Percentiles rank a stretch among this genome's conserved stretches.
These are phyloP conservation scores for Geodia barretti DNA, from an alignment of 37 sponge, comb jelly and placozoan genomes.

Conservation along the genomic window DNA sequence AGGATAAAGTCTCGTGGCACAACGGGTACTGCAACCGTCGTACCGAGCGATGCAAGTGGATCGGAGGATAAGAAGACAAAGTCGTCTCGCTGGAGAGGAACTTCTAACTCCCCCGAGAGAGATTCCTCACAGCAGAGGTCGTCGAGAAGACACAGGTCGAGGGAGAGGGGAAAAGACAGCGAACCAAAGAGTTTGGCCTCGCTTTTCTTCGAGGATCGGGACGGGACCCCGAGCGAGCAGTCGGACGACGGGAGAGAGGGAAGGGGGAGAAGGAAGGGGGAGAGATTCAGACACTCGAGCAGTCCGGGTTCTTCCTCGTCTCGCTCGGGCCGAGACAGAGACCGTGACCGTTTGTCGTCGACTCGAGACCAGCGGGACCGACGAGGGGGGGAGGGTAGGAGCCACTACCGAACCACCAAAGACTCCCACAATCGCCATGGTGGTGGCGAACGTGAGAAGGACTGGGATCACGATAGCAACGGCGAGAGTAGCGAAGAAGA, in stretches of 20 bases:
- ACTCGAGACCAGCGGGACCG: slow-evolving; percentile 1
- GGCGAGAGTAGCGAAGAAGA: background rate
- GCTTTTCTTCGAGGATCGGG: background rate
- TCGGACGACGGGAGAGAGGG: background rate
- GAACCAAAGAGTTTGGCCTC: background rate
- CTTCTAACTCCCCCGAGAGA: background rate
- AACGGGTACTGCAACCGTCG: background rate
- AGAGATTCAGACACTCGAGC: background rate
- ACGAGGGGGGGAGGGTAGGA: no score
- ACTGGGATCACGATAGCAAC: background rate
- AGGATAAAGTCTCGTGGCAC: slow-evolving; percentile 32
- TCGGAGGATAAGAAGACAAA: background rate
- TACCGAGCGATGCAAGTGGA: background rate
- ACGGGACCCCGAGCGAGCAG: background rate
- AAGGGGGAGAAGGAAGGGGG: background rate
- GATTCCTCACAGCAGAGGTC: background rate
- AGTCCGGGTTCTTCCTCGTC: background rate
- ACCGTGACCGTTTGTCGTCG: slow-evolving; percentile 3
- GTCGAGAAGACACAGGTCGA: slow-evolving; percentile 2
- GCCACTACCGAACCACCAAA: background rate
- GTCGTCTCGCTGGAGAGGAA: background rate
- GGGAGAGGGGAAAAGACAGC: slow-evolving; percentile 12
- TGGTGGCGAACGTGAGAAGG: background rate
- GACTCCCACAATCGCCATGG: background rate
- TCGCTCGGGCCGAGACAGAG: slow-evolving; percentile 3